phyloP scores from a whole-genome alignment of 1,140 invertebrate genomes.

The Melipona quadrifasciata region DNA sequence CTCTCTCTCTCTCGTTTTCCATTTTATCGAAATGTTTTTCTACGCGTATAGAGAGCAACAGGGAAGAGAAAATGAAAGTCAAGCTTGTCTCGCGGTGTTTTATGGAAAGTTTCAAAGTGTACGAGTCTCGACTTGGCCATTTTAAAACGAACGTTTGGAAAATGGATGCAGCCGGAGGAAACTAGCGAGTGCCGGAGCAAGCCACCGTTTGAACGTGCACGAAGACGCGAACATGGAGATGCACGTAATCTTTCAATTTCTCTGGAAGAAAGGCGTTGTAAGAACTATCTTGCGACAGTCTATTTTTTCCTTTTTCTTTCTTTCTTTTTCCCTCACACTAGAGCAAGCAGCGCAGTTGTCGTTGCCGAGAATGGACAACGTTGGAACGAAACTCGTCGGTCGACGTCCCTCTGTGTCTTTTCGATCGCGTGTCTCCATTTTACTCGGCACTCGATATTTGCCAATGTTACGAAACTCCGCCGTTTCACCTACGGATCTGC shows the following conservation, averaged over 20 bases:
- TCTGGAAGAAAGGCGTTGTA: constrained; percentile 38
- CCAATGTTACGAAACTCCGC: constrained; percentile 41
- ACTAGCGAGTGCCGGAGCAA: no score
- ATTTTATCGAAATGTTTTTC: background rate
- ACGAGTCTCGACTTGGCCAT: constrained; percentile 29
- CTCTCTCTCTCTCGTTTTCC: no score
- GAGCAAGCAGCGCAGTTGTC: constrained; percentile 13
- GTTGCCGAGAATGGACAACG: constrained; percentile 56
- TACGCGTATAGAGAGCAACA: background rate
- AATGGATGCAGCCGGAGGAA: constrained; percentile 48
- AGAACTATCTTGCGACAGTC: constrained; percentile 30
- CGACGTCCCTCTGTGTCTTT: constrained; percentile 39
- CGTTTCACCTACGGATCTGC: constrained; percentile 29
- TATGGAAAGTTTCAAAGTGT: constrained; percentile 37
- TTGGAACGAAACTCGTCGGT: constrained; percentile 56
- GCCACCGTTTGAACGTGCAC: constrained; percentile 13
- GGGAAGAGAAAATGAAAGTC: constrained; percentile 15
- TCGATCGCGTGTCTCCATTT: constrained; percentile 49
- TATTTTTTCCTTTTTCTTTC: constrained; percentile 32
- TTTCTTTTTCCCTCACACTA: background rate
- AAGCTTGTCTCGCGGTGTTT: background rate
- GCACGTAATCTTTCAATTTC: constrained; percentile 66
- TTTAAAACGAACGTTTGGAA: background rate
- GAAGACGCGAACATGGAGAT: constrained; percentile 61
- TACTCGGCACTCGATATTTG: constrained; percentile 35